A percentile compares a stretch with the other conserved stretches of the same genome.
Conservation (phyloP, 2,888 invertebrate species). For the Ligdia adustata region DNA sequence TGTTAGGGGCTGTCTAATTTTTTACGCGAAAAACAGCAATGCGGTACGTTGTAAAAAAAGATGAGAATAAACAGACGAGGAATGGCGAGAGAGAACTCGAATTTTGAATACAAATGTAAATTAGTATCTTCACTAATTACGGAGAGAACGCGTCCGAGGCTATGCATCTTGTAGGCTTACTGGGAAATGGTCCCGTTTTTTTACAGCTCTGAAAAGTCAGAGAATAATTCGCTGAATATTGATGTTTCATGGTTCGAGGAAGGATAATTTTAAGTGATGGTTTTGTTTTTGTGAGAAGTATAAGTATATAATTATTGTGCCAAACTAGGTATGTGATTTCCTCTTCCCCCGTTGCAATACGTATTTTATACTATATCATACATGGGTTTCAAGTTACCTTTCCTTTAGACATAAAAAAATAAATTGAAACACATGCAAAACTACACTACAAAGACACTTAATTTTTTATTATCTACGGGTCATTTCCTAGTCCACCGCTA, state of each 20-base stretch:
- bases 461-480: too few relatives aligned
- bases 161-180: slow-evolving; percentile 82
- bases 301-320: too few relatives aligned
- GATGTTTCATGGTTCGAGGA: slow-evolving; percentile 39
- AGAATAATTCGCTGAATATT: slow-evolving; percentile 68
- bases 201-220: slow-evolving; percentile 63
- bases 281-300: too few relatives aligned
- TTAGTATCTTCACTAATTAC: slow-evolving; percentile 84
- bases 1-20: slow-evolving; percentile 77
- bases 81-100: slow-evolving; percentile 81
- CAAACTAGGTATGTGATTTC: too few relatives aligned
- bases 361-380: too few relatives aligned
- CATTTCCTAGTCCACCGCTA: too few relatives aligned
- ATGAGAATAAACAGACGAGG: slow-evolving; percentile 83
- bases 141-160: slow-evolving; percentile 77
- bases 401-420: too few relatives aligned
- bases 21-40: slow-evolving; percentile 82
- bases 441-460: too few relatives aligned
- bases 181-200: slow-evolving; percentile 72
- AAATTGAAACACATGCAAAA: too few relatives aligned
- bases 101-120: slow-evolving; percentile 86
- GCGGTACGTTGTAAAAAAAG: slow-evolving; percentile 79
- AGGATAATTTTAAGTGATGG: not conserved
- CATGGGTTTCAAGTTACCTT: too few relatives aligned
- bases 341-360: too few relatives aligned